Evolutionary conservation across 2,797 vertebrate species (phyloP).

Genomic region (Vireo griseus): DNA sequence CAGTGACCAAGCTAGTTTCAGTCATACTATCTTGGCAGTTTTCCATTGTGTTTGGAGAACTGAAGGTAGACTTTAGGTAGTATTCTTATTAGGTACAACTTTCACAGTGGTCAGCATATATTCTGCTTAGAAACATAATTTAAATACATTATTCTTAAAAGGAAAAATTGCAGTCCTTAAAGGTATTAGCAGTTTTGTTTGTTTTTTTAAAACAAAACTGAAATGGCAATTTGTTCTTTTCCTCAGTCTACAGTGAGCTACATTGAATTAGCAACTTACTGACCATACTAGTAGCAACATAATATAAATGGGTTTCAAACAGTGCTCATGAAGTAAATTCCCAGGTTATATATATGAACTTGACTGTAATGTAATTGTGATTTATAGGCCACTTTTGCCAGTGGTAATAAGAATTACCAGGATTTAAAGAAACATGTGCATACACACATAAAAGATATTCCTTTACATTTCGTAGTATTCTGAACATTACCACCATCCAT

Average conservation of each 20-base stretch:
- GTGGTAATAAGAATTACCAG: background rate
- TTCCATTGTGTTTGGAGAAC: background rate
- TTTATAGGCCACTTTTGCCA: background rate
- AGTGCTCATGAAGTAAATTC: background rate
- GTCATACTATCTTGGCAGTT: background rate
- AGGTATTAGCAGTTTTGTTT: background rate
- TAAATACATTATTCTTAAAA: background rate
- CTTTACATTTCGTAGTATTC: background rate
- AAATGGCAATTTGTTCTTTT: background rate
- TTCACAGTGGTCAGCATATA: background rate
- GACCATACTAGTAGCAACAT: background rate
- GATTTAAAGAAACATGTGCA: background rate
- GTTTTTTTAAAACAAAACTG: background rate
- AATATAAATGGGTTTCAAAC: background rate
- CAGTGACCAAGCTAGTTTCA: background rate
- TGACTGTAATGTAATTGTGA: background rate
- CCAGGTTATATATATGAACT: background rate
- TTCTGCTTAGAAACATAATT: background rate
- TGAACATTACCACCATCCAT: background rate
- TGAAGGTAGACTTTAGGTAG: background rate
- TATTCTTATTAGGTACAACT: background rate
- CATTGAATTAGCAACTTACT: background rate
- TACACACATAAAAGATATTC: background rate
- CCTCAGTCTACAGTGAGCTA: background rate
- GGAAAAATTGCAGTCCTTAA: background rate